phyloP scores from a whole-genome alignment of 2,113 vertebrate genomes.

The Heterotilapia buettikoferi region DNA sequence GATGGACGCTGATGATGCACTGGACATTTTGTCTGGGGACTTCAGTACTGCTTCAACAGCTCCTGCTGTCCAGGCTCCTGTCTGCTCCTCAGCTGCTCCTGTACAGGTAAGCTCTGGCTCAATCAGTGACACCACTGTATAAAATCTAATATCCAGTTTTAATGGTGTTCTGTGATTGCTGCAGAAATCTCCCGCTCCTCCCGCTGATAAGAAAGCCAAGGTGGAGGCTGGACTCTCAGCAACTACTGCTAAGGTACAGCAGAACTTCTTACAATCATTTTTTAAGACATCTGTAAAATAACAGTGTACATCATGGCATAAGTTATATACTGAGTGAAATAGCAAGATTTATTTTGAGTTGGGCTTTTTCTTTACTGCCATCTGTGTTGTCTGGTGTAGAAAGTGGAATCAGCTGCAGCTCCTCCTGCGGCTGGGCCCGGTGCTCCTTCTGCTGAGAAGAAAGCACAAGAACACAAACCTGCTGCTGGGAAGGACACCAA shows the following conservation, averaged over 20 bases:
- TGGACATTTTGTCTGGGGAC: conserved; percentile 67
- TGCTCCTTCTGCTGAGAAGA: conserved; percentile 15
- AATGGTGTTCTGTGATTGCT: neutral
- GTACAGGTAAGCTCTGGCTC: neutral
- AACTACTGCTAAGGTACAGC: neutral
- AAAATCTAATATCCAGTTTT: neutral
- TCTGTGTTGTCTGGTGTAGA: conserved; percentile 5
- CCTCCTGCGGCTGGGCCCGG: neutral
- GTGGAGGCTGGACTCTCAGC: conserved; percentile 16
- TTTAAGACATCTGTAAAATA: neutral
- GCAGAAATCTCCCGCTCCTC: conserved; percentile 36
- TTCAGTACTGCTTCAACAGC: conserved; percentile 34
- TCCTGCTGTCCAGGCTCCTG: conserved; percentile 42
- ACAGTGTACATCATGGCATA: neutral
- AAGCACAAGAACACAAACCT: neutral
- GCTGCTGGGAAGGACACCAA: neutral
- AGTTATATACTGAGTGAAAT: neutral
- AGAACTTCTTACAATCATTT: neutral
- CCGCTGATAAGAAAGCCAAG: conserved; percentile 57
- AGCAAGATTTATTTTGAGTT: neutral
- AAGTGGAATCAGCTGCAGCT: conserved; percentile 3
- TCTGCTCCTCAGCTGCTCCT: conserved; percentile 16
- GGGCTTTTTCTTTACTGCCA: neutral
- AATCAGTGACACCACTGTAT: neutral
- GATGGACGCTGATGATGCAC: conserved; percentile 51